Evolutionary conservation across 2,888 invertebrate species (phyloP), one percentile per base, ranked within the genome.

Genomic region (Notodonta ziczac): DNA sequence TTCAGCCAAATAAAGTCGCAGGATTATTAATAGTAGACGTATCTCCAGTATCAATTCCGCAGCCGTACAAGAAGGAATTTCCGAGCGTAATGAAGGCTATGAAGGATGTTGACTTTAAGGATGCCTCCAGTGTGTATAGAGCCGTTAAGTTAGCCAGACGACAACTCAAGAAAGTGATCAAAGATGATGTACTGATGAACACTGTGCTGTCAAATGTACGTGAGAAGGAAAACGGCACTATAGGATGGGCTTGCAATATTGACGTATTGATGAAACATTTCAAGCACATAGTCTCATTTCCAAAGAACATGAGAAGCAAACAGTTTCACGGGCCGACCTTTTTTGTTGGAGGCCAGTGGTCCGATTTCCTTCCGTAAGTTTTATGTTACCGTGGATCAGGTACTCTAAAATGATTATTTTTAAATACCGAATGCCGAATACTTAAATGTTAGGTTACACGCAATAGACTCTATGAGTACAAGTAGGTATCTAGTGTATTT

Each of bases 261-360:
- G 94, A 96, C 55, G 93, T 95, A 0, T 87, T 99, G 44, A 88
- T 94, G 6, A 87, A 94, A 50, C 95, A 96, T 75, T 96, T 97
- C 72, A 69, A 94, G 6, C 80, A 95, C 24, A 94, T 97, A 42
- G 88, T 94, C 5, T 81, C 85, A 4, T 97, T 97, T 86, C 97
- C 97, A 0, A 74, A 87, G 1, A 66, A 39, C 35, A 58, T 87
- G 71, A 77, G 71, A 57, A 72, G 62, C 7, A 85, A 84, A 58
- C 70, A 69, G 58, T 96, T 94, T 78, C 69, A 79, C 8, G 97
- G 97, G 0, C 96, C 97, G 0, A 96, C 97, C 0, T 83, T 98
- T 16, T 98, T 99, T 82, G 92, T 99, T 48, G 97, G 96, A 54
- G 99, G 99, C 40, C 95, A 93, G n/a, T 87, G 95, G 0, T 98